Conservation (phyloP, 2,113 vertebrate genomes). For the Manacus vitellinus region DNA sequence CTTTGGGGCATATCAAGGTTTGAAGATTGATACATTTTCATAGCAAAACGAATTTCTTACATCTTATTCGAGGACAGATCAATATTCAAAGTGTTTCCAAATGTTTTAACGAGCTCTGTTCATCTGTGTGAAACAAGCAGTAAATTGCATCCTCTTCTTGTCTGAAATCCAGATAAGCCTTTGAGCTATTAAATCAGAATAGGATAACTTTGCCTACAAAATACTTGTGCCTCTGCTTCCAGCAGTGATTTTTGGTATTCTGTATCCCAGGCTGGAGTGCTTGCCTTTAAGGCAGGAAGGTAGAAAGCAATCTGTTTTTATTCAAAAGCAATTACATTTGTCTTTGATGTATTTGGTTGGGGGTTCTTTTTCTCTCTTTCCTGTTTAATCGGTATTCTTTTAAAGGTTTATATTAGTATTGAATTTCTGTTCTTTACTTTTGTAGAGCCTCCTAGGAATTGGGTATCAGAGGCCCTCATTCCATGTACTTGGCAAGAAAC, state of each 20-base stretch:
- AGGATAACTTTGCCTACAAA: constrained; percentile 25
- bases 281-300: constrained; percentile 50
- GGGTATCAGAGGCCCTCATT: not conserved
- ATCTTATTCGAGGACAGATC: constrained; percentile 51
- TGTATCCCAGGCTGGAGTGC: not conserved
- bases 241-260: not conserved
- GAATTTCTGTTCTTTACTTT: constrained; percentile 6
- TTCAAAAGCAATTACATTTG: constrained; percentile 68
- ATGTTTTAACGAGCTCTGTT: constrained; percentile 22
- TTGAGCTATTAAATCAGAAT: constrained; percentile 60
- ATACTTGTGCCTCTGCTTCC: constrained; percentile 5
- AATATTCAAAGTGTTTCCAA: constrained; percentile 36
- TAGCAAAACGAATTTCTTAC: constrained; percentile 26
- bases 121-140: constrained; percentile 28
- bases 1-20: not conserved
- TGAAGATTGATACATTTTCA: constrained; percentile 4
- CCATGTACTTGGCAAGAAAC: not conserved
- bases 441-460: not conserved
- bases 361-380: not conserved
- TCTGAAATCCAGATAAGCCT: constrained; percentile 50
- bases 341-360: constrained; percentile 53
- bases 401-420: constrained; percentile 11
- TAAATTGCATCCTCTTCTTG: constrained; percentile 23
- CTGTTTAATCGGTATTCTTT: not conserved
- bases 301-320: constrained; percentile 55